These are phyloP conservation scores for Glossophaga mutica DNA, from an alignment of 2,797 vertebrate species.

Conservation along the genomic window DNA sequence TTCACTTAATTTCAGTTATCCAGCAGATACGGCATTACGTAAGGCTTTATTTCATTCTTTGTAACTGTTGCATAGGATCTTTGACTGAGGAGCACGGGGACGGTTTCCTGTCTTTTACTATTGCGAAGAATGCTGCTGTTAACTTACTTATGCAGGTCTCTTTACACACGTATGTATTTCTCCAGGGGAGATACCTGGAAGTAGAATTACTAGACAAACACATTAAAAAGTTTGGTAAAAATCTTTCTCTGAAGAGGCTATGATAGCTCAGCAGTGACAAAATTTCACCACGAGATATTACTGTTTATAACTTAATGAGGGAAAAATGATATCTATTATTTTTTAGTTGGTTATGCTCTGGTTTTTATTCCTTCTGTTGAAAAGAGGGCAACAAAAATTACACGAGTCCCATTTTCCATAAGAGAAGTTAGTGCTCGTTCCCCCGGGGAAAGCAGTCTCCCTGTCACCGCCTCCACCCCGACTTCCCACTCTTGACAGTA, in stretches of 20 bases:
- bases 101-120: neutral
- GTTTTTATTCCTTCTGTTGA: neutral
- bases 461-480: neutral
- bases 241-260: neutral
- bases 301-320: neutral
- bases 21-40: neutral
- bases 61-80: neutral
- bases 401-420: neutral
- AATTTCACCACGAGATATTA: neutral
- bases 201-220: neutral
- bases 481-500: neutral
- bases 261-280: neutral
- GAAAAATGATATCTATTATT: neutral
- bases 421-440: neutral
- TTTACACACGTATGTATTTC: neutral
- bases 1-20: neutral
- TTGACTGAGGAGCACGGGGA: neutral
- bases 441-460: neutral
- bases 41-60: neutral
- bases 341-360: neutral
- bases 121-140: neutral
- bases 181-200: neutral
- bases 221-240: neutral
- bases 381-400: neutral
- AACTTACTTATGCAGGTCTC: neutral